Base-by-base conservation (phyloP, 2,888 invertebrate genomes). In the Corythucha ciliata region DNA sequence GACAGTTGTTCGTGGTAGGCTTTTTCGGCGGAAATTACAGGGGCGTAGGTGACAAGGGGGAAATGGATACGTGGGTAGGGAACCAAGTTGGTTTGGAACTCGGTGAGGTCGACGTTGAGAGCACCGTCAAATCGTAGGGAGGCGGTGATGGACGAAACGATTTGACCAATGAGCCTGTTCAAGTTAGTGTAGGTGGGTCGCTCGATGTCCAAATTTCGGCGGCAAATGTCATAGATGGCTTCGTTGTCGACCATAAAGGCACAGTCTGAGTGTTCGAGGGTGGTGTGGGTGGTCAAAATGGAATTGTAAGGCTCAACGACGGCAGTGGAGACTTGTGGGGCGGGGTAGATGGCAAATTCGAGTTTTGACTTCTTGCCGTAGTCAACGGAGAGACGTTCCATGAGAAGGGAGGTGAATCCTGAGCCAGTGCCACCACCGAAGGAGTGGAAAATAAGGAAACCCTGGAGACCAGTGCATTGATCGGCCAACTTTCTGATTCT, bases 121-220 rank as follows among this genome's bases (percentile, higher is more conserved):
- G 77, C 77, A 24, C 77, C 77, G 62, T 74, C 77, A 64, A 78
- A 78, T 34, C 77, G 33, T 10, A 56, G 66, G 3, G 76, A 76
- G 2, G 77, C 77, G 0, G 76, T 77, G 60, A 78, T 76, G 44
- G 89, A 87, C 27, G 81, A 90, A 2, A 87, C 93, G 66, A 94
- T 91, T 71, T 94, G 94, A 41, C 92, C 76, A 58, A 79, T 77
- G 45, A 79, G 66, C 37, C 78, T 67, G 62, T 79, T 79, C 56
- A 79, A 64, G 63, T 79, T 78, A 49, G 74, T 74, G 66, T 78
- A 78, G 3, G 76, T 74, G 12, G 77, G 77, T 32, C 77, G 66
- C 54, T 73, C 75, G 58, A 75, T 74, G 64, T 74, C 74, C 53
- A 78, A 64, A 62, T 77, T 78, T 39, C 74, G 67, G 14, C 74